phyloP scores from a whole-genome alignment of 2,797 vertebrate species.

The Sebastes steindachneri region DNA sequence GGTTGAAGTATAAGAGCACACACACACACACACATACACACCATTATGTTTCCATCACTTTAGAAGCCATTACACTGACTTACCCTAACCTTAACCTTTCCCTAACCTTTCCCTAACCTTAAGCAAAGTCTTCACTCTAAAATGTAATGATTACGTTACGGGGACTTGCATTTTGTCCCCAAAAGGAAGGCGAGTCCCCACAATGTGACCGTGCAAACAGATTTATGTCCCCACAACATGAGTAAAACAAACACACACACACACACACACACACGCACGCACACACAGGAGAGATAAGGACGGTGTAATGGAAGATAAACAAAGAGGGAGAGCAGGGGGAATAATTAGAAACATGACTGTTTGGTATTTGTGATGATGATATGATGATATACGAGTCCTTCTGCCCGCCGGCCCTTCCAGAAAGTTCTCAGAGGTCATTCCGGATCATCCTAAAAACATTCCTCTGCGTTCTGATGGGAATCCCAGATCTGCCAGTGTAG shows the following conservation, averaged over 20 bases:
- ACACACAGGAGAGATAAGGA: slow-evolving; percentile 42
- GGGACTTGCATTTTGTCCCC: neutral
- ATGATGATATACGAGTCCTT: slow-evolving; percentile 53
- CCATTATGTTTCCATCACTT: neutral
- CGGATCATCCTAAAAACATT: slow-evolving; percentile 62
- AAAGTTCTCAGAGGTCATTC: slow-evolving; percentile 67
- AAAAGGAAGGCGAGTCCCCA: too few species aligned
- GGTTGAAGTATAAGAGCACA: neutral
- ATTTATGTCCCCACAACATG: too few species aligned
- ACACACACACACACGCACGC: neutral
- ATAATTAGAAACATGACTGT: slow-evolving; percentile 69
- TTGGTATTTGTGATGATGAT: slow-evolving; percentile 63
- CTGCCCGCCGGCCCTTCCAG: slow-evolving; percentile 48
- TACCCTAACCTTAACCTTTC: neutral
- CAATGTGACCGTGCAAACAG: too few species aligned
- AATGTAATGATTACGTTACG: neutral
- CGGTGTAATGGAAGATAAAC: slow-evolving; percentile 47
- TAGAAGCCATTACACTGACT: neutral
- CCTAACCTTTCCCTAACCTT: neutral
- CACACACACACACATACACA: neutral
- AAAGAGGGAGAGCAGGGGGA: slow-evolving; percentile 28
- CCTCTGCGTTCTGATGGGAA: slow-evolving; percentile 69
- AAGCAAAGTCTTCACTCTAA: neutral
- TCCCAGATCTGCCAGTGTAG: slow-evolving; percentile 76
- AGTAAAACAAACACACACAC: neutral